Base-by-base conservation (phyloP, 2,888 invertebrate species). In the Globia sparganii region DNA sequence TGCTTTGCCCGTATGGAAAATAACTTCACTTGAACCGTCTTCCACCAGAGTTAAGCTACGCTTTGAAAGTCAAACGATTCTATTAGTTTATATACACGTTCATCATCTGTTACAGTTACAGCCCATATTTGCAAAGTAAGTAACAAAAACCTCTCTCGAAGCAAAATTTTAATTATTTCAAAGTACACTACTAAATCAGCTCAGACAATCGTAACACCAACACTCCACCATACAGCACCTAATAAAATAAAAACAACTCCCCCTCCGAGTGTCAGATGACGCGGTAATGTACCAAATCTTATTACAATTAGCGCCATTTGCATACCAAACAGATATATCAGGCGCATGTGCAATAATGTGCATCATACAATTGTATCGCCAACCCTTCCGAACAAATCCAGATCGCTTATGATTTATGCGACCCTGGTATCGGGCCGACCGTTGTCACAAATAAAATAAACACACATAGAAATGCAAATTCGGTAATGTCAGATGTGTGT, bases 231-330 rank as follows among this genome's bases (percentile, higher is more conserved):
- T 65, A 49, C 82, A 86, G 75, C 87, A 90, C 83, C 79, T 88
- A 88, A 88, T 88, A 85, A 80, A 88, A 89, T 87, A 88, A 89
- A 88, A 89, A 87, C 82, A 86, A 78, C 76, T 65, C 76, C 86
- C 81, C 87, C 86, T 85, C 77, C 62, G 82, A 78, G 86, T 88
- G 84, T 88, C 86, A 82, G 80, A 88, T 89, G 88, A 89, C 88
- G 85, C 84, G 81, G 87, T 88, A 89, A 88, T 88, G 88, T 84
- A 83, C 85, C 86, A 93, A 94, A 96, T 96, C 94, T 95, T 92
- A 94, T 95, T 95, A 96, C 94, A 96, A 96, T 96, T 96, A 96
- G 94, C 88, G 86, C 49, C 72, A 96, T 96, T 95, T 95, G 95
- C 96, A 96, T 96, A 93, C 90, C 86, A 90, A 93, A 93, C 88